Evolutionary conservation across 2,113 vertebrate species (phyloP).

Genomic region (Xyliphius kryptos): DNA sequence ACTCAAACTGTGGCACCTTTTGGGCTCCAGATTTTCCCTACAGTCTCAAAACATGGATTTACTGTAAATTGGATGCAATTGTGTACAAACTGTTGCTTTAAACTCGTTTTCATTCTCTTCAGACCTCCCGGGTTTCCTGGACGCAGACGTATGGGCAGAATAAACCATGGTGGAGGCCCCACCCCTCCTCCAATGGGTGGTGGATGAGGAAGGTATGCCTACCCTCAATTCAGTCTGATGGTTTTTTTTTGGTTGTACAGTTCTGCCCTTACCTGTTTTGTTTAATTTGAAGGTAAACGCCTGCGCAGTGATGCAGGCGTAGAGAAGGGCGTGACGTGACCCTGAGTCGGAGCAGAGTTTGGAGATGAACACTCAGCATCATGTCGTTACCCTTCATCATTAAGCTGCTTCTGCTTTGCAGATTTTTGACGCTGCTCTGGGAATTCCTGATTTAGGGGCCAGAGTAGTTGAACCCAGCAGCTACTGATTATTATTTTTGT

Average conservation of each 20-base stretch:
- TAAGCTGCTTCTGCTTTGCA: constrained; percentile 73
- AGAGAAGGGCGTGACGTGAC: constrained; percentile 42
- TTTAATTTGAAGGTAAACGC: constrained; percentile 77
- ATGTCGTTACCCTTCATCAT: constrained; percentile 38
- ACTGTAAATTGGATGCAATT: too few species aligned
- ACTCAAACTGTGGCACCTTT: too few species aligned
- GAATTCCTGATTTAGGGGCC: constrained; percentile 85
- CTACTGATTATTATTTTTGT: neutral
- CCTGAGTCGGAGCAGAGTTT: neutral
- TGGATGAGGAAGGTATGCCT: constrained; percentile 93
- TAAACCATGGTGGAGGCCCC: constrained; percentile 79
- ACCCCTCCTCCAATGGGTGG: constrained; percentile 89
- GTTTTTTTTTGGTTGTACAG: neutral
- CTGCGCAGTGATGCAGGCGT: constrained; percentile 78
- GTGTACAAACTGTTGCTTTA: neutral
- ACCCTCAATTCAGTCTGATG: neutral
- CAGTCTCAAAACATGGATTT: too few species aligned
- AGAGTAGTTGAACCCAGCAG: constrained; percentile 64
- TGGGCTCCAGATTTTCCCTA: too few species aligned
- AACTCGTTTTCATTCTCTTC: neutral
- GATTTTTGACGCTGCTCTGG: constrained; percentile 79
- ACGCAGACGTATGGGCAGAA: constrained; percentile 83
- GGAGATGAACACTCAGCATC: neutral
- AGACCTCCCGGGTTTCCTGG: constrained; percentile 86
- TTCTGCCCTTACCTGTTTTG: neutral